A percentile compares a stretch with the other conserved stretches of the same genome.
Evolutionary conservation across 2,797 vertebrate genomes (phyloP).

Genomic region (Megaceryle alcyon): DNA sequence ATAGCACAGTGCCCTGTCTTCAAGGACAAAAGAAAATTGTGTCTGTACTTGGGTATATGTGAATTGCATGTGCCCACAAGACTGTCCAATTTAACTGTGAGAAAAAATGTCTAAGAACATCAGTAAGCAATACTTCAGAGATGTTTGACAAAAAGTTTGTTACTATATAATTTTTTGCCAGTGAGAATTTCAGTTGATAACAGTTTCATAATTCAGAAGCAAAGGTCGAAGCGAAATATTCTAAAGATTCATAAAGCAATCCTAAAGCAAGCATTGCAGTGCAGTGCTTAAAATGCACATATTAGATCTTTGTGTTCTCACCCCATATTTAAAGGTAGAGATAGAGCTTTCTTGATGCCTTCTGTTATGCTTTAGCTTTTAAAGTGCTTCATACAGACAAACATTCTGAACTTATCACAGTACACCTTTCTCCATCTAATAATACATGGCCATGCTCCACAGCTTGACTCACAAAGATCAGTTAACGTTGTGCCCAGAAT

Average conservation of each 20-base stretch:
- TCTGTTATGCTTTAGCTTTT: background rate
- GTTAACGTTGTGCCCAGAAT: background rate
- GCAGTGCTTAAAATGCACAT: background rate
- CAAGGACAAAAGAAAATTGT: background rate
- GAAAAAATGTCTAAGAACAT: background rate
- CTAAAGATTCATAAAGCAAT: background rate
- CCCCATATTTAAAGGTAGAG: background rate
- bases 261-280: background rate
- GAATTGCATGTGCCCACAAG: background rate
- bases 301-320: background rate
- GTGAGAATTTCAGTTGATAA: background rate
- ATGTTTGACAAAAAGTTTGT: background rate
- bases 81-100: background rate
- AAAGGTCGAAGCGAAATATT: background rate
- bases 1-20: background rate
- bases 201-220: background rate
- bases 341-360: background rate
- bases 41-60: rapidly evolving
- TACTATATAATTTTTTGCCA: background rate
- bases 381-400: background rate
- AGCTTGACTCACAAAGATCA: background rate
- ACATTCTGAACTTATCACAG: background rate
- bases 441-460: background rate
- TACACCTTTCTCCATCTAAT: background rate
- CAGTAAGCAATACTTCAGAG: background rate